These are phyloP conservation scores for Nymphalis io DNA, from an alignment of 1,140 invertebrate genomes.

Conservation along the genomic window DNA sequence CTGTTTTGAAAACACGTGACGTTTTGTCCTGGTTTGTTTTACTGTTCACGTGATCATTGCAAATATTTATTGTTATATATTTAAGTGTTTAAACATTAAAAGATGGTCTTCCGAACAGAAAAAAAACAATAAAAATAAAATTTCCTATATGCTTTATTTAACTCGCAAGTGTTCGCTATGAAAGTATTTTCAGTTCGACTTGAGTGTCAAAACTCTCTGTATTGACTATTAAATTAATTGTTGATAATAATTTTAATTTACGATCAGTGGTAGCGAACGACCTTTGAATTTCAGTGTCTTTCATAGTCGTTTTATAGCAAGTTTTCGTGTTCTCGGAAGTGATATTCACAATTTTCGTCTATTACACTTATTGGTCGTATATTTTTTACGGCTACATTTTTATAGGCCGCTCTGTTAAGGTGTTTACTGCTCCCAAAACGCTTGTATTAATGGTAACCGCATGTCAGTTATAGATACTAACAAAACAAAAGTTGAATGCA, in stretches of 20 bases:
- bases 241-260: background rate
- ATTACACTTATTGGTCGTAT: slow-evolving; percentile 23
- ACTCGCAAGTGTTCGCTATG: too few relatives aligned
- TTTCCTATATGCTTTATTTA: too few relatives aligned
- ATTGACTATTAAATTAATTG: background rate
- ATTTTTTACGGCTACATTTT: slow-evolving; percentile 30
- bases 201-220: too few relatives aligned
- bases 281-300: slow-evolving; percentile 8
- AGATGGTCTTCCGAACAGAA: too few relatives aligned
- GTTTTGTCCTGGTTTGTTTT: background rate
- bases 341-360: slow-evolving; percentile 14
- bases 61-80: too few relatives aligned
- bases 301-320: slow-evolving; percentile 3
- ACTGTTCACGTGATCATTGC: background rate
- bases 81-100: too few relatives aligned
- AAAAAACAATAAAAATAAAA: background rate
- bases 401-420: slow-evolving; percentile 20
- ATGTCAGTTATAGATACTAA: background rate
- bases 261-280: background rate
- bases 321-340: background rate
- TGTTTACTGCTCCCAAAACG: slow-evolving; percentile 28
- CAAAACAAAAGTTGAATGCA: background rate
- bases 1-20: background rate
- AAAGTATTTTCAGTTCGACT: too few relatives aligned
- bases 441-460: slow-evolving; percentile 7